These are phyloP conservation scores for Acropora yongei DNA, from an alignment of 64 coral and sea anemone genomes.

Conservation along the genomic window DNA sequence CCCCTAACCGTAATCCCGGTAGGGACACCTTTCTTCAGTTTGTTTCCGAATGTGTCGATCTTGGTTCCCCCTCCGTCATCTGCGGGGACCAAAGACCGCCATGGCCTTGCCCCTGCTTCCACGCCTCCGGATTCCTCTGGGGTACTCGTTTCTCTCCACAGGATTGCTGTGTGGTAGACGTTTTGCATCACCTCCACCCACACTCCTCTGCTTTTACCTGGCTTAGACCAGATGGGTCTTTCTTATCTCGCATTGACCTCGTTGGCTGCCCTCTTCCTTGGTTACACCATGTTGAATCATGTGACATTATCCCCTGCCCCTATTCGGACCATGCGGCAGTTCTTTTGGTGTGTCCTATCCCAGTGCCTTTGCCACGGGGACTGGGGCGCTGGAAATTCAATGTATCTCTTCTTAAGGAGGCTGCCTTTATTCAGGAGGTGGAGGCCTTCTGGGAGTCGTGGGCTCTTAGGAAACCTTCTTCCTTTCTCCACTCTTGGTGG, in stretches of 20 bases:
- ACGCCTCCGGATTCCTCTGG: background rate
- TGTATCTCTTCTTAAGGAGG: background rate
- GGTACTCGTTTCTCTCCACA: background rate
- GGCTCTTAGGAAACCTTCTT: background rate
- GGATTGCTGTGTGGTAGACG: background rate
- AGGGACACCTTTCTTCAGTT: background rate
- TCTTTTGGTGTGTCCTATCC: background rate
- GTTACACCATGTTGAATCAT: background rate
- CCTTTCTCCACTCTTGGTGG: background rate
- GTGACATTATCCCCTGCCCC: constrained; percentile 2
- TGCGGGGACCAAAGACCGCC: background rate
- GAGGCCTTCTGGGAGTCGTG: background rate
- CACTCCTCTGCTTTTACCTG: background rate
- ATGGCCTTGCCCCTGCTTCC: background rate
- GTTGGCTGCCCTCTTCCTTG: background rate
- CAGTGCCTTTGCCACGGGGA: background rate
- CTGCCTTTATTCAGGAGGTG: background rate
- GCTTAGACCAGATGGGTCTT: background rate
- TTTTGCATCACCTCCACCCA: background rate
- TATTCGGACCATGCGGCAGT: constrained; percentile 38
- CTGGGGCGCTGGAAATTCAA: constrained; percentile 34
- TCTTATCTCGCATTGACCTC: background rate
- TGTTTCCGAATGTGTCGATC: background rate
- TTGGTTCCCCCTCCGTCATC: background rate
- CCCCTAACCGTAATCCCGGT: background rate